Base-by-base conservation (phyloP, 1,140 invertebrate species). In the Bombus waltoni region DNA sequence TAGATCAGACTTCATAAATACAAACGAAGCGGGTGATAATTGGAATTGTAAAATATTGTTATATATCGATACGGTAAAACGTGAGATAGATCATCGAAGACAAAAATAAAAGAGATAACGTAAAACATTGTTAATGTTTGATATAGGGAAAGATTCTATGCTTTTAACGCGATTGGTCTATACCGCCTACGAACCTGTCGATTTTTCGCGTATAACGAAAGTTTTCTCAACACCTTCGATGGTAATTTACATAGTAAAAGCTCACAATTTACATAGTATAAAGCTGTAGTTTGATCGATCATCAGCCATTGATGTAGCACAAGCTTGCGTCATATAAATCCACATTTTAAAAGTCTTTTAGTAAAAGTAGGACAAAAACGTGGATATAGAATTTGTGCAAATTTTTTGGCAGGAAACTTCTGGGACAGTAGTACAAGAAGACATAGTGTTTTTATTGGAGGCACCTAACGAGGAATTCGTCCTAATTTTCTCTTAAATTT, bases 281-380 rank as follows among this genome's bases (percentile, higher is more conserved):
- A 62, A 62, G 59, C 59, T 62, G 59, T n/a, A 62, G 59, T 62
- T 62, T n/a, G 59, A 62, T 62, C 59, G 59, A 62, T 62, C 59
- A 62, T 62, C 28, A 62, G 59, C 28, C 3, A n/a, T 62, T 62
- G 59, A 62, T 62, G 59, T 62, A 62, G 59, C 59, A 13, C 28
- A 62, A 62, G 59, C 28, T n/a, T 62, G 59, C 59, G 28, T 62
- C 28, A n/a, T 62, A 62, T 62, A 62, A 28, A 62, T 11, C 59
- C 28, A n/a, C 59, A 5, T 62, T 62, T 62, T 62, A 62, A 62
- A 62, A 62, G 28, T 62, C 10, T 62, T 62, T 28, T 62, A 62
- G 25, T n/a, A n/a, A 62, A n/a, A 62, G 59, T 11, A 62, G 59
- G 25, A 62, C 22, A n/a, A 11, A 10, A 11, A 53, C 6, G 18